Evolutionary conservation across 2,888 invertebrate genomes (phyloP).

Genomic region (Sinohyriopsis cumingii): DNA sequence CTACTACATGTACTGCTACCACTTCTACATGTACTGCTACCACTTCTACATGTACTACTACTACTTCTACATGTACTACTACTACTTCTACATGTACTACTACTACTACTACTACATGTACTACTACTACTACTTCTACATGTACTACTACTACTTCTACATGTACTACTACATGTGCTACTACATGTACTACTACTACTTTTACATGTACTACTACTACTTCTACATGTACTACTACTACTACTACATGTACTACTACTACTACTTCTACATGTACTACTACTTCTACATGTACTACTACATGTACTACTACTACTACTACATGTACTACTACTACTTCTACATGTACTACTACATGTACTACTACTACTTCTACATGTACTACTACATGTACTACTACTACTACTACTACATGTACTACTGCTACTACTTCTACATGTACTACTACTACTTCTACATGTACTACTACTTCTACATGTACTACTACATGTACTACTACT

Average conservation of each 20-base stretch:
- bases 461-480: constrained; percentile 1
- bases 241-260: constrained; percentile 5
- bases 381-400: not conserved
- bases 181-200: constrained; percentile 8
- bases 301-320: constrained; percentile 7
- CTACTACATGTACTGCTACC: constrained; percentile 5
- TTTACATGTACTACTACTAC: constrained; percentile 2
- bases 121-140: constrained; percentile 3
- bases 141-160: constrained; percentile 2
- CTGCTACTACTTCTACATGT: constrained; percentile 4
- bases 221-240: constrained; percentile 2
- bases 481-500: not conserved
- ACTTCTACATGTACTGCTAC: no score
- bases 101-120: constrained; percentile 1
- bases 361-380: constrained; percentile 1
- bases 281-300: constrained; percentile 1
- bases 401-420: constrained; percentile 8
- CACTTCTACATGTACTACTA: constrained; percentile 5
- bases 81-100: constrained; percentile 4
- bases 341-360: not conserved
- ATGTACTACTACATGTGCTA: not conserved
- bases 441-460: constrained; percentile 3
- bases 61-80: constrained; percentile 3
- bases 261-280: constrained; percentile 5
- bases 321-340: constrained; percentile 3